These are phyloP conservation scores for Ochotona princeps DNA, from an alignment of 2,113 vertebrate genomes.

Conservation along the genomic window DNA sequence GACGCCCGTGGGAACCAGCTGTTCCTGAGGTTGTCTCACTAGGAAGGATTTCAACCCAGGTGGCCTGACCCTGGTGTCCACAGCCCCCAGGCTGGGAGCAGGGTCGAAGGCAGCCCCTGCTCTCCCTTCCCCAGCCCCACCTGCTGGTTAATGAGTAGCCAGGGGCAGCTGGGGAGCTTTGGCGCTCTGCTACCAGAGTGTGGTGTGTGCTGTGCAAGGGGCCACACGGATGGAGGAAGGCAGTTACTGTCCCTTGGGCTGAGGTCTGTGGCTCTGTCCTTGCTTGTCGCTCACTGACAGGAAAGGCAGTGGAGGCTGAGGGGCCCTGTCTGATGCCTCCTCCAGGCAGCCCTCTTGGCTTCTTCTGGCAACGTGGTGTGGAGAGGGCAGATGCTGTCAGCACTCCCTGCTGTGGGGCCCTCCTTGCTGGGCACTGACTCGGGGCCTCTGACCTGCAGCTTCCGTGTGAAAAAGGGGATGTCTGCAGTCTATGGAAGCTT, in stretches of 20 bases:
- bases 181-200: conserved; percentile 82
- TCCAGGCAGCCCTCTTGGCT: not conserved
- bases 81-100: not conserved
- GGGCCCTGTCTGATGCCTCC: not conserved
- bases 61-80: not conserved
- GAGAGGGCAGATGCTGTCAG: not conserved
- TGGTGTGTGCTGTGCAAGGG: conserved; percentile 78
- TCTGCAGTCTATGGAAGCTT: fast-evolving
- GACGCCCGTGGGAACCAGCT: not conserved
- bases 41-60: not conserved
- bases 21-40: not conserved
- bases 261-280: not conserved
- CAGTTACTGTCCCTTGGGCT: no score
- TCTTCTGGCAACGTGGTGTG: not conserved
- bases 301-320: not conserved
- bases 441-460: not conserved
- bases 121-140: not conserved
- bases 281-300: not conserved
- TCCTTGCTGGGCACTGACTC: fast-evolving
- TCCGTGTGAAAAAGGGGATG: not conserved
- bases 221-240: not conserved
- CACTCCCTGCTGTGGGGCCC: not conserved
- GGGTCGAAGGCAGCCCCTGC: not conserved
- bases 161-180: conserved; percentile 67
- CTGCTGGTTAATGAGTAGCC: conserved; percentile 85